Evolutionary conservation across 2,113 vertebrate genomes (phyloP).

Genomic region (Halichoeres trimaculatus): DNA sequence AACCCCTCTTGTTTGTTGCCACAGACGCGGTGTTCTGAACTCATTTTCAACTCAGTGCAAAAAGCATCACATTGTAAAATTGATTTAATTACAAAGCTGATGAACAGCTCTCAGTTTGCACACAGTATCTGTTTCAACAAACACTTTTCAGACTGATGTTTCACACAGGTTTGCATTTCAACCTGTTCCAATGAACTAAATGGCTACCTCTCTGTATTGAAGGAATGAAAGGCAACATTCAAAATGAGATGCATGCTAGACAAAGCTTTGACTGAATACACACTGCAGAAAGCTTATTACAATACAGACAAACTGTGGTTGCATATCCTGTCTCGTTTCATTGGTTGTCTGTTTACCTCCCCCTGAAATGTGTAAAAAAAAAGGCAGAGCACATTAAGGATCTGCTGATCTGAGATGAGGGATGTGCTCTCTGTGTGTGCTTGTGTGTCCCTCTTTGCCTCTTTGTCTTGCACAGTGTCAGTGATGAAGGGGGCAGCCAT

Average conservation of each 20-base stretch:
- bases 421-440: background rate
- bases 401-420: background rate
- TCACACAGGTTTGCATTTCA: slow-evolving; percentile 27
- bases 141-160: slow-evolving; percentile 44
- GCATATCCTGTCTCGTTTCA: background rate
- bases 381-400: background rate
- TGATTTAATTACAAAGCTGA: slow-evolving; percentile 69
- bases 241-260: background rate
- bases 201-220: background rate
- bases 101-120: slow-evolving; percentile 51
- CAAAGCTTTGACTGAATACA: background rate
- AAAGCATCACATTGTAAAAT: slow-evolving; percentile 63
- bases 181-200: background rate
- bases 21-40: slow-evolving; percentile 8
- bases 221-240: background rate
- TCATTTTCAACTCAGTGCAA: slow-evolving; percentile 51
- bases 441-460: slow-evolving; percentile 21
- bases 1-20: slow-evolving; percentile 6
- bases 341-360: background rate
- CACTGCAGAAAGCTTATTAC: background rate
- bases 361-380: background rate
- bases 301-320: background rate
- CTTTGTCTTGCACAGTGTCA: slow-evolving; percentile 40
- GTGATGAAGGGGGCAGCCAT: slow-evolving; percentile 52
- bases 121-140: slow-evolving; percentile 50